A percentile compares a stretch with the other conserved stretches of the same genome.
phyloP scores from a whole-genome alignment of 2,888 invertebrate genomes.

The Mechanitis mazaeus region DNA sequence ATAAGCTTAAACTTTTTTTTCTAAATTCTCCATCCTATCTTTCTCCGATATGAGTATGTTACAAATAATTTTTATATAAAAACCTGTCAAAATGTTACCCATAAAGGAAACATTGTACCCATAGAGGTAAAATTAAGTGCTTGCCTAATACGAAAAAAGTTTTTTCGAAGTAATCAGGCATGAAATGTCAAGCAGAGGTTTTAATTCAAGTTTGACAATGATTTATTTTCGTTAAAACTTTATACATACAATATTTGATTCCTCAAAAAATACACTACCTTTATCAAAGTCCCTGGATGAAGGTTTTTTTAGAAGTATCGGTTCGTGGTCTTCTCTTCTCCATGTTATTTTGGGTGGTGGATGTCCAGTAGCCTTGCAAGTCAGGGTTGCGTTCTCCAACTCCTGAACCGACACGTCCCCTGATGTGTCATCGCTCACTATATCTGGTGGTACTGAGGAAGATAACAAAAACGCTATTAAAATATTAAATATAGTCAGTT shows the following conservation, averaged over 20 bases:
- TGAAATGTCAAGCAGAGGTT: not conserved
- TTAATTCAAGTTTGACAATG: not conserved
- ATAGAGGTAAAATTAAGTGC: not conserved
- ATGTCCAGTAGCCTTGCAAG: conserved; percentile 88
- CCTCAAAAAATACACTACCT: conserved; percentile 40
- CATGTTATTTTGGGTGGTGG: conserved; percentile 89
- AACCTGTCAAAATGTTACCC: too few species aligned
- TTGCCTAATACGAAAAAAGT: conserved; percentile 10
- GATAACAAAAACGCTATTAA: conserved; percentile 21
- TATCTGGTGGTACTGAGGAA: conserved; percentile 84
- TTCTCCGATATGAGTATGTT: not conserved
- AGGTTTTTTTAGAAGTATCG: conserved; percentile 76
- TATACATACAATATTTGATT: too few species aligned
- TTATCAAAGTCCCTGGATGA: conserved; percentile 67
- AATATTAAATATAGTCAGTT: too few species aligned
- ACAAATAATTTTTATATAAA: not conserved
- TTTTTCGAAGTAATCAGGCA: conserved; percentile 13
- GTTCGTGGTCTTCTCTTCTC: conserved; percentile 85
- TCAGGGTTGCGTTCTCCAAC: conserved; percentile 88
- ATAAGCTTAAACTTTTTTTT: too few species aligned
- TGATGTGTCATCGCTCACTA: conserved; percentile 85
- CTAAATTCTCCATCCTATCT: too few species aligned
- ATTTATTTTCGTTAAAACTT: too few species aligned
- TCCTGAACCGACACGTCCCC: conserved; percentile 88
- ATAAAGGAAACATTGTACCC: not conserved